Conservation (phyloP, 2,113 vertebrate species). For the Piprites chloris region DNA sequence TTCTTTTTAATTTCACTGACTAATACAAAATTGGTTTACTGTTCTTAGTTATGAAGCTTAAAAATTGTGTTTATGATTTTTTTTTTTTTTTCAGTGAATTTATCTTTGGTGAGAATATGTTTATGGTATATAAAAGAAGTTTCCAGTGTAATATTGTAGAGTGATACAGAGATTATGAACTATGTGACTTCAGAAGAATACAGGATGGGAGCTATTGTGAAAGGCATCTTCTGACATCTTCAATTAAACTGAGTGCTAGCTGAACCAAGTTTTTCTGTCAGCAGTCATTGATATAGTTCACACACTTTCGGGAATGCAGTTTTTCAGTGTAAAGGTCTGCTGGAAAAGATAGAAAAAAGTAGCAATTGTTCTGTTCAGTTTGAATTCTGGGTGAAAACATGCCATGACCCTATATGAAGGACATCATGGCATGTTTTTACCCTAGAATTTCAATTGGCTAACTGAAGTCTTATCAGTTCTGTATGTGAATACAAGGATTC, state of each 20-base stretch:
- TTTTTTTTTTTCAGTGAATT: background rate
- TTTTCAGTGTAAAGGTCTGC: background rate
- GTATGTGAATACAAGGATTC: background rate
- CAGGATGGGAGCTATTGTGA: background rate
- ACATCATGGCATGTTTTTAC: background rate
- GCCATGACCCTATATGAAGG: background rate
- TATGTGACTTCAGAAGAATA: background rate
- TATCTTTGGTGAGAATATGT: background rate
- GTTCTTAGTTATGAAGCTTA: background rate
- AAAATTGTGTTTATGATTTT: background rate
- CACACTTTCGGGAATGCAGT: background rate
- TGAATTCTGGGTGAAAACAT: background rate
- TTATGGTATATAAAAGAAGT: background rate
- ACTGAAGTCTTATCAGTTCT: background rate
- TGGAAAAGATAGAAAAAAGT: background rate
- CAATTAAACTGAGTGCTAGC: background rate
- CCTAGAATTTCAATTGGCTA: background rate
- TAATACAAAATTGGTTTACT: background rate
- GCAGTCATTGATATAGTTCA: background rate
- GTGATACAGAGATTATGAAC: background rate
- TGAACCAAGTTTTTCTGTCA: background rate
- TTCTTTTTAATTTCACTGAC: background rate
- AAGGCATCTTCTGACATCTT: background rate
- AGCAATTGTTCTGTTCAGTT: background rate
- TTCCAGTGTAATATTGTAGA: background rate